Base-by-base conservation (phyloP, 1,140 invertebrate genomes). In the Cyphomyrmex costatus region DNA sequence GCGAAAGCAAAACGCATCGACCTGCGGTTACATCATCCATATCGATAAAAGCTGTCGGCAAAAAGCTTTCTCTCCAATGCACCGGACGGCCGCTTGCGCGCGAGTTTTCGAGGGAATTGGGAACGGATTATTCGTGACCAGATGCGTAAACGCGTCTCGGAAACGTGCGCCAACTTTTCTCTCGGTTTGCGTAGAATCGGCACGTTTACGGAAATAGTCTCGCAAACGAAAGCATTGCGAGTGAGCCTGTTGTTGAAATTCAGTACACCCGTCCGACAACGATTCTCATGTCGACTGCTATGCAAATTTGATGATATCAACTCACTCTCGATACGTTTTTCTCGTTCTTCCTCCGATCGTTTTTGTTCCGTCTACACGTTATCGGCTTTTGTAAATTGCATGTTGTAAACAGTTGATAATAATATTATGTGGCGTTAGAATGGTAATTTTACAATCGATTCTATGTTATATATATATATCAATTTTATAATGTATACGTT, bases 291-390 rank as follows among this genome's bases (percentile, higher is more conserved):
- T 86, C 88, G 87, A 88, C 80, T 85, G 89, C 89, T 92, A 94
- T 93, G 93, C 91, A 94, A 94, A 93, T 93, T 93, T 91, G 79
- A 93, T 92, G 87, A 86, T 79, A 83, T 73, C 83, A 86, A 66
- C 78, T 87, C 78, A 85, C 80, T 89, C 80, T 88, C 85, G 58
- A 70, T 46, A 58, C 74, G 51, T 73, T 42, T 70, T 86, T 84
- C 56, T 77, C 83, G 21, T 78, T 30, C 56, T 58, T 84, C 63
- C 0, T 49, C 56, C 24, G 1, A 14, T 21, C 36, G 46, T 80
- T 85, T 73, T 70, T 21, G 51, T 56, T 78, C 30, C 27, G 19
- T 24, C 49, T 78, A 63, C 46, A 27, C 65, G 56, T 73, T 82
- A 73, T 60, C n/a, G 4, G 14, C 0, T n/a, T 70, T 61, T 83